A percentile compares a stretch with the other conserved stretches of the same genome.
Conservation (phyloP, 1,140 invertebrate species). For the Zophobas morio region DNA sequence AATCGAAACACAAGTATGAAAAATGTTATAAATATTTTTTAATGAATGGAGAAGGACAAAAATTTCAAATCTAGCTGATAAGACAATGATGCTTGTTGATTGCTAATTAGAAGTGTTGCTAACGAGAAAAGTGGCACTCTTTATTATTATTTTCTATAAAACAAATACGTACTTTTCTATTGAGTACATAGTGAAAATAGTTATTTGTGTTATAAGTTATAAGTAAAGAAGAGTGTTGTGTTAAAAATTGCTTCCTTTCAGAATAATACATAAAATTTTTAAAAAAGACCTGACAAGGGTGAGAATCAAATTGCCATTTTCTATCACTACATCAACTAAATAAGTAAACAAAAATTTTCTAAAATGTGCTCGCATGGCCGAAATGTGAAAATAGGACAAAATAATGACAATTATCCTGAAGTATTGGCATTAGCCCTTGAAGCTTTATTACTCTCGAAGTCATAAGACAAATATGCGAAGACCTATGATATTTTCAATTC, state of each 20-base stretch:
- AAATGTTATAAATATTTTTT: too few relatives aligned
- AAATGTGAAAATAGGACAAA: background rate
- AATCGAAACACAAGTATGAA: too few relatives aligned
- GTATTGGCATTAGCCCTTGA: slow-evolving; percentile 15
- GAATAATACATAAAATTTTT: slow-evolving; percentile 30
- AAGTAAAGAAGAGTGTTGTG: background rate
- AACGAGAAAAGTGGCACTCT: too few relatives aligned
- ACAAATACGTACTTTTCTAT: too few relatives aligned
- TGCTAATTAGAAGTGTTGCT: too few relatives aligned
- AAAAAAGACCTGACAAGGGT: too few relatives aligned
- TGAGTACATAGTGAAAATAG: too few relatives aligned
- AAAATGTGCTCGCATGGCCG: background rate
- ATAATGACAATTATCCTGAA: slow-evolving; percentile 9
- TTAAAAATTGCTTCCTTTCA: background rate
- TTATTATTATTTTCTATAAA: too few relatives aligned
- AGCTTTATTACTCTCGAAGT: slow-evolving; percentile 27
- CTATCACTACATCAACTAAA: background rate
- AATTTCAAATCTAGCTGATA: too few relatives aligned
- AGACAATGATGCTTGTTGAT: too few relatives aligned
- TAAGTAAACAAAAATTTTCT: background rate
- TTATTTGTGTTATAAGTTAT: background rate
- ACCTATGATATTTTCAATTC: slow-evolving; percentile 20
- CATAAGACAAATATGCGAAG: slow-evolving; percentile 22
- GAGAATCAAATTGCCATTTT: slow-evolving; percentile 2
- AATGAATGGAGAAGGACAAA: too few relatives aligned